Evolutionary conservation across 2,797 vertebrate species (phyloP).

Genomic region (Oryzias sinensis): DNA sequence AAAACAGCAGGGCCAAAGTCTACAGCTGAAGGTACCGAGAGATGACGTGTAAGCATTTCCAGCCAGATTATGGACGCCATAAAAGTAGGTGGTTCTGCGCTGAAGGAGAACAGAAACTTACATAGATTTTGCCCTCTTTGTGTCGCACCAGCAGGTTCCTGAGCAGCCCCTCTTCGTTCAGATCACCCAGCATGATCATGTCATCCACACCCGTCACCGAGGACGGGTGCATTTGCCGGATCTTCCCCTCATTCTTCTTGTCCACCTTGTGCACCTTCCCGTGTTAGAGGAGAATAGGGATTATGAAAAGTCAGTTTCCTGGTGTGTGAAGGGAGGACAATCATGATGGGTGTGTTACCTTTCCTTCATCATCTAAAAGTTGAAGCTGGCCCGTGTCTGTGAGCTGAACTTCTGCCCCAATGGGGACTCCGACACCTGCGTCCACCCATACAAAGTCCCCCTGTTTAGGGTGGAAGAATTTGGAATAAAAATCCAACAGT

Average conservation of each 20-base stretch:
- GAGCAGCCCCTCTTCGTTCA: conserved; percentile 92
- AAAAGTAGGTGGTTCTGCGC: conserved; percentile 48
- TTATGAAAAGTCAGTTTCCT: conserved; percentile 9
- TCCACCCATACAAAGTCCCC: conserved; percentile 95
- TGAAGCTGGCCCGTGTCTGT: conserved; percentile 81
- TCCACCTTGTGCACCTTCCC: conserved; percentile 88
- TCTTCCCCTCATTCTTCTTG: conserved; percentile 59
- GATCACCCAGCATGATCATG: conserved; percentile 92
- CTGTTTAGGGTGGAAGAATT: conserved; percentile 59
- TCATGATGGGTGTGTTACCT: conserved; percentile 72
- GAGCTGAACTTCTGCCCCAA: conserved; percentile 87
- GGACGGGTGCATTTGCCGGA: conserved; percentile 89
- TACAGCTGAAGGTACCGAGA: conserved; percentile 7
- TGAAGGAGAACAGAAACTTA: conserved; percentile 72
- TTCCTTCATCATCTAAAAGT: conserved; percentile 93
- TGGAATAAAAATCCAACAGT: background rate
- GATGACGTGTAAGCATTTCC: conserved; percentile 23
- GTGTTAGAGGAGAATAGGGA: background rate
- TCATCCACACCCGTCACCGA: conserved; percentile 90
- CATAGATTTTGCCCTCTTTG: conserved; percentile 90
- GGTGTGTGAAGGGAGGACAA: background rate
- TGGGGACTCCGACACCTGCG: conserved; percentile 73
- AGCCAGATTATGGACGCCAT: conserved; percentile 46
- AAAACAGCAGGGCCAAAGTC: conserved; percentile 76
- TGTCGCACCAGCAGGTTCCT: conserved; percentile 94